Conservation (phyloP, 2,888 invertebrate genomes). For the Netelia virgata region DNA sequence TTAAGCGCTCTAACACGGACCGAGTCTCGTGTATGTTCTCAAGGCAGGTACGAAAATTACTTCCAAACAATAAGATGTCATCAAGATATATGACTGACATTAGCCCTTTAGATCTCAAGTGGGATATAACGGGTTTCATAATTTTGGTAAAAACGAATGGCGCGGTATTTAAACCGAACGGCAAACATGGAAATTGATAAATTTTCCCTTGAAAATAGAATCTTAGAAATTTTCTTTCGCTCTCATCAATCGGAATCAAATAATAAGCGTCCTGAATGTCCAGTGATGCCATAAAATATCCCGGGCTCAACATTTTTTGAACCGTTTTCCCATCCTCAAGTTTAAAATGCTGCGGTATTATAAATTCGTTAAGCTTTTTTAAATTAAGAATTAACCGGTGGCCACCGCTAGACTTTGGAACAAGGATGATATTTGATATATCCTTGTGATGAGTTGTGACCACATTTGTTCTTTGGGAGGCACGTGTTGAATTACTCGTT, state of each 20-base stretch:
- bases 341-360: slow-evolving; percentile 54
- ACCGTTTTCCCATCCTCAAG: slow-evolving; percentile 50
- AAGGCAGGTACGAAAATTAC: background rate
- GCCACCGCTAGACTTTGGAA: slow-evolving; percentile 42
- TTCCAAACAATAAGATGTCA: slow-evolving; percentile 57
- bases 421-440: slow-evolving; percentile 49
- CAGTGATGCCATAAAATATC: slow-evolving; percentile 54
- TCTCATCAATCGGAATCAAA: slow-evolving; percentile 63
- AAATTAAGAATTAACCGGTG: slow-evolving; percentile 52
- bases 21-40: too few species aligned
- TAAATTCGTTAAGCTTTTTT: slow-evolving; percentile 52
- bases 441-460: too few species aligned
- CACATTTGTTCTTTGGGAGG: slow-evolving; percentile 3
- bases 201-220: slow-evolving; percentile 64
- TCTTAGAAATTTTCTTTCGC: slow-evolving; percentile 69
- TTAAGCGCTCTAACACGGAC: too few species aligned
- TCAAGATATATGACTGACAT: slow-evolving; percentile 59
- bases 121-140: slow-evolving; percentile 38
- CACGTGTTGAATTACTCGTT: background rate
- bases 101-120: slow-evolving; percentile 33
- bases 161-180: slow-evolving; percentile 72
- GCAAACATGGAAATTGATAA: slow-evolving; percentile 59
- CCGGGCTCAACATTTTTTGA: background rate
- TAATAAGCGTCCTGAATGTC: slow-evolving; percentile 61
- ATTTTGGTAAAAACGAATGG: slow-evolving; percentile 73